Base-by-base conservation (phyloP, 2,888 invertebrate genomes). In the Apoda limacodes region DNA sequence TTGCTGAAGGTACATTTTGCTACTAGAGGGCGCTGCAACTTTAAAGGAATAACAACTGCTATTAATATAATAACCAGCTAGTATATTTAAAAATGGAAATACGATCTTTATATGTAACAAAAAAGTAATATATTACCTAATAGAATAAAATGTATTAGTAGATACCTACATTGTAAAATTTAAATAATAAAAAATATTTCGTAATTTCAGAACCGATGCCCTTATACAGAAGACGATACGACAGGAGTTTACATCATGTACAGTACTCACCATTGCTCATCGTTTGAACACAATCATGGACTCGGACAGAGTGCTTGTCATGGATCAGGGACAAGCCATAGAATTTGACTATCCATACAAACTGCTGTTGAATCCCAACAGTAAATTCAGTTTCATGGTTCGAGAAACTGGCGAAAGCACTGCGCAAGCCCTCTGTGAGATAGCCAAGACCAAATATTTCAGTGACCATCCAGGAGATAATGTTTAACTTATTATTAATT, bases 211-310 rank as follows among this genome's bases (percentile, higher is more conserved):
- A 42, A 80, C 80, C 5, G 94, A 95, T 60, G 84, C 82, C 0
- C 67, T 95, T 21, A 95, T 95, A 45, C 95, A 94, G 59, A 83
- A 82, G 44, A 92, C 93, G 0, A 93, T 95, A 24, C 82, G 93
- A 19, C 80, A 76, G 5, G 88, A 90, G 61, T 95, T 95, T 53
- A 74, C 80, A 4, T 55, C 86, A 1, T 95, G 93, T 58, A 94
- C 94, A 0, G 94, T 95, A 7, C 67, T 95, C 12, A 95, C 94
- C 0, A 93, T 95, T 15, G 95, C 95, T 3, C 95, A 95, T 67
- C 85, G 95, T 15, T 75, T 96, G 13, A 88, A 95, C 57, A 95
- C 95, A 0, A 89, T 96, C 38, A 95, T 95, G 88, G 95, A 96
- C 60, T 92, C 92, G 0, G 92, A 95, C 68, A 84, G 88, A 26